Evolutionary conservation across 1,140 invertebrate species (phyloP).

Genomic region (Ceratitis capitata): DNA sequence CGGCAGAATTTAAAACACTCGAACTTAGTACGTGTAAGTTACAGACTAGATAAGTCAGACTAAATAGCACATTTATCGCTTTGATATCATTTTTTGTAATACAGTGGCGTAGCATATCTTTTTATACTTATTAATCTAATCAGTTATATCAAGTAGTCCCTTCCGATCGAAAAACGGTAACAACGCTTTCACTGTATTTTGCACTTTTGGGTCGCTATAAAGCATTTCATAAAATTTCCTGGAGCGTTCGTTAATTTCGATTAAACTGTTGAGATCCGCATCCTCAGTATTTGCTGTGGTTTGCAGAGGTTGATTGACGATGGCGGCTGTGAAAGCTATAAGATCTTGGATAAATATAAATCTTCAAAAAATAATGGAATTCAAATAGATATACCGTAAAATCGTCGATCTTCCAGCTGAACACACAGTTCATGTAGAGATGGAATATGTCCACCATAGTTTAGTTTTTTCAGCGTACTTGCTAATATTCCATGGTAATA

Average conservation of each 20-base stretch:
- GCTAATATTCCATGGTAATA: conserved; percentile 55
- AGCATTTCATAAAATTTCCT: conserved; percentile 48
- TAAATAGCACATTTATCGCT: background rate
- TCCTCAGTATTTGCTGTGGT: conserved; percentile 53
- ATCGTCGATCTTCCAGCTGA: conserved; percentile 54
- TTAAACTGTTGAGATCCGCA: conserved; percentile 54
- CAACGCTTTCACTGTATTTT: conserved; percentile 46
- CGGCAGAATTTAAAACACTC: too few species aligned
- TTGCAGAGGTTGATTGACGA: conserved; percentile 51
- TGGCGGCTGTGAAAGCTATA: conserved; percentile 50
- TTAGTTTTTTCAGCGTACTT: conserved; percentile 50
- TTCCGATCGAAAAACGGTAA: conserved; percentile 53
- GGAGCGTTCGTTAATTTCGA: conserved; percentile 51
- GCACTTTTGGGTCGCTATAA: conserved; percentile 50
- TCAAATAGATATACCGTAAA: conserved; percentile 52
- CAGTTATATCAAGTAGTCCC: conserved; percentile 52
- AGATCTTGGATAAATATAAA: too few species aligned
- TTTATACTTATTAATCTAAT: background rate
- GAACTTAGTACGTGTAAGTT: too few species aligned
- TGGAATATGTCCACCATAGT: conserved; percentile 53
- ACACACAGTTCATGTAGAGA: conserved; percentile 52
- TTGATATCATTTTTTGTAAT: background rate
- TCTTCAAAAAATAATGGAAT: background rate
- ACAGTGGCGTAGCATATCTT: background rate
- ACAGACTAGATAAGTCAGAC: too few species aligned